Percentiles rank a stretch among this genome's conserved stretches.
These are phyloP conservation scores for Theristicus caerulescens DNA, from an alignment of 2,113 vertebrate genomes.

Conservation along the genomic window DNA sequence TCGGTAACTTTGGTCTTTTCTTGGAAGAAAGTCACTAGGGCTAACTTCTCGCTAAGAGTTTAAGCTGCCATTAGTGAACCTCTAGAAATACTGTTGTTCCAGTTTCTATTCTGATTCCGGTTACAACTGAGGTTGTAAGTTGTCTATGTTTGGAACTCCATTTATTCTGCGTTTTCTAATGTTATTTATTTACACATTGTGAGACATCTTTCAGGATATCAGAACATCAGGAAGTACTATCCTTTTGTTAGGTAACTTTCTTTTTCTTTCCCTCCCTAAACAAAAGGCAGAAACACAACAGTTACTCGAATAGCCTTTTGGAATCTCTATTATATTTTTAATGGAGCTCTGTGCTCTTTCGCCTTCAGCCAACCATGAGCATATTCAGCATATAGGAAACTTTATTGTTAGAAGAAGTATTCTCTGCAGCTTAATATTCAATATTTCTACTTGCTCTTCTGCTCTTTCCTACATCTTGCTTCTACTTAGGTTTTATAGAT, in stretches of 20 bases:
- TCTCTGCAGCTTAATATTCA: constrained; percentile 22
- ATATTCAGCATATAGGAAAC: not conserved
- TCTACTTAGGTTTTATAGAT: constrained; percentile 45
- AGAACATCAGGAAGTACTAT: not conserved
- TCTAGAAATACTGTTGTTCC: not conserved
- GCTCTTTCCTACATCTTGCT: not conserved
- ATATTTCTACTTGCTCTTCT: constrained; percentile 27
- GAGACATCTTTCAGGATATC: not conserved
- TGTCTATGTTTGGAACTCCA: not conserved
- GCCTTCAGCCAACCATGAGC: not conserved
- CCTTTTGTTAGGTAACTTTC: not conserved
- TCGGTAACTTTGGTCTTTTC: not conserved
- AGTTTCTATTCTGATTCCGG: not conserved
- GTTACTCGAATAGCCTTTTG: not conserved
- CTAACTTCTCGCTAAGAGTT: not conserved
- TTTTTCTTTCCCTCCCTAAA: not conserved
- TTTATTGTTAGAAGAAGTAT: constrained; percentile 13
- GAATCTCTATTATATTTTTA: constrained; percentile 4
- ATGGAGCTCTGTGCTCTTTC: not conserved
- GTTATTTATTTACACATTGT: not conserved
- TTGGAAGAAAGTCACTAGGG: not conserved
- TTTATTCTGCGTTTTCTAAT: not conserved
- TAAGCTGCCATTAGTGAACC: not conserved
- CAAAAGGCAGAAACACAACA: not conserved
- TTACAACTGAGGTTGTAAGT: not conserved